Evolutionary conservation across 2,888 invertebrate species (phyloP).

Genomic region (Formica aserva): DNA sequence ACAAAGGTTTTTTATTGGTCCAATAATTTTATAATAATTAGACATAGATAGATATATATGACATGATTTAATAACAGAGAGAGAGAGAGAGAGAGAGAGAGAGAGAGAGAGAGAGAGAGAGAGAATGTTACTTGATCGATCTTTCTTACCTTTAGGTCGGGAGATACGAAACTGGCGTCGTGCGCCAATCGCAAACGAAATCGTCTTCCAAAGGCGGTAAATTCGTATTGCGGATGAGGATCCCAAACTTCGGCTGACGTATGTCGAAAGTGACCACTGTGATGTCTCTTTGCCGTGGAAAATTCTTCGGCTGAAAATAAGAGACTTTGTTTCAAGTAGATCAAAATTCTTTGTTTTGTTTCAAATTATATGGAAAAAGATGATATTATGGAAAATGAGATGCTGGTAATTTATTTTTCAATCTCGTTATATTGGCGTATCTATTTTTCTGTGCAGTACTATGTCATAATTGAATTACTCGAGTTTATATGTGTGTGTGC

Average conservation of each 20-base stretch:
- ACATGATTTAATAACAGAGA: background rate
- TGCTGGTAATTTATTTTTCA: background rate
- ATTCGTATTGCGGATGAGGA: constrained; percentile 90
- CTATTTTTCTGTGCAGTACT: no score
- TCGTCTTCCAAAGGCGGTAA: constrained; percentile 88
- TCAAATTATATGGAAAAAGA: background rate
- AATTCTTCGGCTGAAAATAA: constrained; percentile 74
- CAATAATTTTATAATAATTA: background rate
- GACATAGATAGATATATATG: background rate
- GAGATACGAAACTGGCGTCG: constrained; percentile 87
- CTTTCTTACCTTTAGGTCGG: constrained; percentile 86
- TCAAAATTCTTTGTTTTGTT: background rate
- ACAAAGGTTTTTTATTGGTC: background rate
- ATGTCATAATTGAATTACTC: no score
- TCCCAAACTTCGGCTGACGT: constrained; percentile 90
- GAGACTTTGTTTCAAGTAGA: constrained; percentile 17
- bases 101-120: no score
- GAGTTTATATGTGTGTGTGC: no score
- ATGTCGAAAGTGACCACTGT: constrained; percentile 90
- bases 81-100: background rate
- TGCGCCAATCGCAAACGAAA: constrained; percentile 87
- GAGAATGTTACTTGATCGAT: background rate
- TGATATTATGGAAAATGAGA: background rate
- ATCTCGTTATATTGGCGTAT: background rate
- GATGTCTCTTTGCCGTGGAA: constrained; percentile 84